phyloP scores from a whole-genome alignment of 2,113 vertebrate species.

The Balaenoptera acutorostrata region DNA sequence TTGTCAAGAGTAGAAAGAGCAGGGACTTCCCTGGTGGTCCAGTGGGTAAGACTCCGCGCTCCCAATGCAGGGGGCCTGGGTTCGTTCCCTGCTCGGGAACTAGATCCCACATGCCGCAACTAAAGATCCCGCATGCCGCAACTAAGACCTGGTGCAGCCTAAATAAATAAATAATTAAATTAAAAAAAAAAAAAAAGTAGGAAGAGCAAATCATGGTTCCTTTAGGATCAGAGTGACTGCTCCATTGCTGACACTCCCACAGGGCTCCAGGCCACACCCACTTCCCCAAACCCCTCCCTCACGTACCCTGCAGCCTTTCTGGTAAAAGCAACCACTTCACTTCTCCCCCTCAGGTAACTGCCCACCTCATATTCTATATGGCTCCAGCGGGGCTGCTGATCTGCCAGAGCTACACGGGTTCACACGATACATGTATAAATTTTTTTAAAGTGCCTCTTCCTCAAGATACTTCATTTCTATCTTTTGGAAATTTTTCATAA shows the following conservation, averaged over 20 bases:
- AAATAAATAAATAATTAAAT: no score
- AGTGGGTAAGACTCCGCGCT: no score
- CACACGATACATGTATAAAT: rapidly evolving
- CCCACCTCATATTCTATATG: rapidly evolving
- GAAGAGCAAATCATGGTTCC: neutral
- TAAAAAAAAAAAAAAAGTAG: neutral
- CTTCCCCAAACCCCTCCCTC: neutral
- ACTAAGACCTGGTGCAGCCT: no score
- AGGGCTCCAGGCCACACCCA: neutral
- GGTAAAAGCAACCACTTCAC: neutral
- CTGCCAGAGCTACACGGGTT: neutral
- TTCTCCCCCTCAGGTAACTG: neutral
- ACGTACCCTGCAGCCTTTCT: neutral
- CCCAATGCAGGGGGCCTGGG: no score
- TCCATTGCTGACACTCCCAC: neutral
- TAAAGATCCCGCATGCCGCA: no score
- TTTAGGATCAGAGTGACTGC: neutral
- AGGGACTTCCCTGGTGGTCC: neutral
- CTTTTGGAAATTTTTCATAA: neutral
- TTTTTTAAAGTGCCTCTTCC: neutral
- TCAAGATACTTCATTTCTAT: neutral
- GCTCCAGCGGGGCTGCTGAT: neutral
- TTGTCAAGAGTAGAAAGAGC: neutral
- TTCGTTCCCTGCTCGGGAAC: no score
- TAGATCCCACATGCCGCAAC: no score